Percentiles rank a stretch among this genome's conserved stretches.
Conservation (phyloP, 2,113 vertebrate species). For the Rafetus swinhoei region DNA sequence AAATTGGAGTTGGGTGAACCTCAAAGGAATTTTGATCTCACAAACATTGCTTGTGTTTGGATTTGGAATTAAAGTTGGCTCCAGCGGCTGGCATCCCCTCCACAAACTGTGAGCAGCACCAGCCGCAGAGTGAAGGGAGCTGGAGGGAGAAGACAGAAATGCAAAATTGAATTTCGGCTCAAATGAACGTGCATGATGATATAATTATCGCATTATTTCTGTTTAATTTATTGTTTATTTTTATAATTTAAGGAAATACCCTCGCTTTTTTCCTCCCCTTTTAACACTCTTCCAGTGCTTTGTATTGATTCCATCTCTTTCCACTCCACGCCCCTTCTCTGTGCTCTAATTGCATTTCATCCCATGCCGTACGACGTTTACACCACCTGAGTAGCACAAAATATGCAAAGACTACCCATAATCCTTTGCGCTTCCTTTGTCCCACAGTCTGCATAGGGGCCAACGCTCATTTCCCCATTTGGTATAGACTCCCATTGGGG, state of each 20-base stretch:
- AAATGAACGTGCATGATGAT: constrained; percentile 43
- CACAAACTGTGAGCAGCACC: constrained; percentile 53
- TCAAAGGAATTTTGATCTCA: constrained; percentile 75
- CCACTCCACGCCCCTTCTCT: neutral
- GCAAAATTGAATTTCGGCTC: constrained; percentile 44
- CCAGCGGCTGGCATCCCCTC: constrained; percentile 63
- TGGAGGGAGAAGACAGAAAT: constrained; percentile 23
- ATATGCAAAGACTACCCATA: neutral
- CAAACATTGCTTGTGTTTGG: constrained; percentile 75
- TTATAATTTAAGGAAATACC: constrained; percentile 57
- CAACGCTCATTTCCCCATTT: neutral
- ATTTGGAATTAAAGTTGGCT: constrained; percentile 75
- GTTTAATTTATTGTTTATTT: constrained; percentile 49
- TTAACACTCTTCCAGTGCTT: constrained; percentile 36
- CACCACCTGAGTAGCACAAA: neutral
- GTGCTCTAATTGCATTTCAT: neutral
- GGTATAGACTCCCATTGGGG: neutral
- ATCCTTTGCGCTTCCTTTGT: neutral
- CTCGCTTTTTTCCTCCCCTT: constrained; percentile 26
- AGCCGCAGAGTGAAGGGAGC: constrained; percentile 41
- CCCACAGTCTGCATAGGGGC: neutral
- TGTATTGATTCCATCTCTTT: constrained; percentile 54
- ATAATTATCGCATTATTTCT: constrained; percentile 33
- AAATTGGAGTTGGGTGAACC: constrained; percentile 79
- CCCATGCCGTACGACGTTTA: neutral